phyloP scores from a whole-genome alignment of 1,140 invertebrate species.

The Drosophila novamexicana region DNA sequence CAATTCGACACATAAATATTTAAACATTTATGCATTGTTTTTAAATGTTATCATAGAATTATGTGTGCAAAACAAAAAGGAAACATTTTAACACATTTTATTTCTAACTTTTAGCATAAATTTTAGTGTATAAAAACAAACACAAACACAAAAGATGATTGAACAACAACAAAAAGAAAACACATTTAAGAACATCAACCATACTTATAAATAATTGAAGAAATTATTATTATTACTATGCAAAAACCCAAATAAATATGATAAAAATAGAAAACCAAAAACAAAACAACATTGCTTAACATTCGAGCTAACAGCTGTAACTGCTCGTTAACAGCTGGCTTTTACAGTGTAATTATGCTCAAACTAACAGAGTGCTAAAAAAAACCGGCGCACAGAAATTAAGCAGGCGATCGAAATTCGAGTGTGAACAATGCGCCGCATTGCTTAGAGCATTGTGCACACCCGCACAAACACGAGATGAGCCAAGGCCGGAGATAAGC shows the following conservation, averaged over 20 bases:
- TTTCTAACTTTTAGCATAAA: constrained; percentile 74
- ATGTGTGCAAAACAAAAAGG: constrained; percentile 33
- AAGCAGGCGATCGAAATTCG: too few relatives aligned
- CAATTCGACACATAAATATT: constrained; percentile 54
- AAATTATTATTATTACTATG: constrained; percentile 73
- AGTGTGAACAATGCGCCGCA: too few relatives aligned
- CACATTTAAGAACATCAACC: constrained; percentile 46
- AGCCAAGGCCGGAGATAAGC: too few relatives aligned
- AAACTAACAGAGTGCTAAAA: too few relatives aligned
- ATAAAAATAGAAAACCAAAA: constrained; percentile 38
- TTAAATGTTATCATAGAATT: constrained; percentile 53
- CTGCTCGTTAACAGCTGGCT: too few relatives aligned
- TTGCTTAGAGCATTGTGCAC: too few relatives aligned
- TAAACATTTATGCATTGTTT: constrained; percentile 61
- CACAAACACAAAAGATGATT: constrained; percentile 9
- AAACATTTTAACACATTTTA: constrained; percentile 74
- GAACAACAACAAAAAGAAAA: not conserved
- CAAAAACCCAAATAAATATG: constrained; percentile 78
- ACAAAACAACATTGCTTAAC: not conserved
- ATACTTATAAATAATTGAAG: constrained; percentile 65
- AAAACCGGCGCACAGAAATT: too few relatives aligned
- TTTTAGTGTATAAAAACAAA: constrained; percentile 72
- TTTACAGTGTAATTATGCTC: too few relatives aligned
- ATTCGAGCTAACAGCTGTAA: too few relatives aligned
- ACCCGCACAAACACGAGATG: too few relatives aligned